Conservation (phyloP, 2,888 invertebrate genomes). For the Hofmannophila pseudospretella region DNA sequence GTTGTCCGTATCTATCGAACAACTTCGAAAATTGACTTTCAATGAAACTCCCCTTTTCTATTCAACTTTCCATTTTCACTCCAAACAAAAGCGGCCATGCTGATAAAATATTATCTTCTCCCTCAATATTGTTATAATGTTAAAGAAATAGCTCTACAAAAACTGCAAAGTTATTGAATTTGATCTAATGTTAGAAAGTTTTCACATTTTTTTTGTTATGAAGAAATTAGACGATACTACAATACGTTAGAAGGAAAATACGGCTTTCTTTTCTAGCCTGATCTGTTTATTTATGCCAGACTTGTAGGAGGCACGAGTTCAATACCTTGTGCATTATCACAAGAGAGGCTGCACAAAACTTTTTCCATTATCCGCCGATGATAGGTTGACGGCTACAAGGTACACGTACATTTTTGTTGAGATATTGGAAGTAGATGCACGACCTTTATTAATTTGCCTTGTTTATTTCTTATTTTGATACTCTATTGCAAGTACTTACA, state of each 20-base stretch:
- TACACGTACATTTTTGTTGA: not conserved
- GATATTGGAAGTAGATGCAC: too few species aligned
- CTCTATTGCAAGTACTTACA: too few species aligned
- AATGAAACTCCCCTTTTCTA: constrained; percentile 49
- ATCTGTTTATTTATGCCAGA: not conserved
- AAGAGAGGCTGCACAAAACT: constrained; percentile 33
- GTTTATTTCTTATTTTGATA: too few species aligned
- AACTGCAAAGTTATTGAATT: not conserved
- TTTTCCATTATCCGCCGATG: constrained; percentile 47
- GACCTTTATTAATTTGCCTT: too few species aligned
- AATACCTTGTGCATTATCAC: constrained; percentile 17
- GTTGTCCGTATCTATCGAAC: constrained; percentile 27
- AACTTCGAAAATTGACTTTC: constrained; percentile 69
- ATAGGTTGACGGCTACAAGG: constrained; percentile 29
- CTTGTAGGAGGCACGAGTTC: constrained; percentile 14
- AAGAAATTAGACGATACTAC: too few species aligned
- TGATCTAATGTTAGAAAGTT: too few species aligned
- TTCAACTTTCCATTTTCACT: constrained; percentile 45
- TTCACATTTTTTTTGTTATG: too few species aligned
- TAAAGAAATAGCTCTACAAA: too few species aligned
- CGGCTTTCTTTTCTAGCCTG: too few species aligned
- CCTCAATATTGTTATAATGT: too few species aligned
- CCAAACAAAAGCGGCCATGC: not conserved
- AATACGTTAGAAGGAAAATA: not conserved
- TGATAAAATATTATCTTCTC: not conserved